phyloP scores from a whole-genome alignment of 1,140 invertebrate species.

The Oncopodura yosiiana region DNA sequence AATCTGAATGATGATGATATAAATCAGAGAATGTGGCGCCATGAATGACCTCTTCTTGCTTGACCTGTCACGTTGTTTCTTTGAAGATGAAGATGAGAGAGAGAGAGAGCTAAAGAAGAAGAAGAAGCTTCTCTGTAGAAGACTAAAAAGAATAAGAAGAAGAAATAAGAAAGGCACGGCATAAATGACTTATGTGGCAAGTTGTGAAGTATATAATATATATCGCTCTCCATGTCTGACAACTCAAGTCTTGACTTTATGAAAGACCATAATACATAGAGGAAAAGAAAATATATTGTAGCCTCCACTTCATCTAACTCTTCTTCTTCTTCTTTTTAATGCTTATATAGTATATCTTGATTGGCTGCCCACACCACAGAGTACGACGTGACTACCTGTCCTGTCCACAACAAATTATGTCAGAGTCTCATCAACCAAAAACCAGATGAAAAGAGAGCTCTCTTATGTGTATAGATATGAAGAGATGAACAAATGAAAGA shows the following conservation, averaged over 20 bases:
- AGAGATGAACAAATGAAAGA: no score
- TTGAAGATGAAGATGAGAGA: no score
- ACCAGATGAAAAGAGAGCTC: no score
- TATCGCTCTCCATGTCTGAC: not conserved
- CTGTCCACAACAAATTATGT: slow-evolving; percentile 29
- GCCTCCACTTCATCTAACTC: no score
- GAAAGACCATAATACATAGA: no score
- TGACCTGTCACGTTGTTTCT: slow-evolving; percentile 34
- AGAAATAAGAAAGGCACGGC: no score
- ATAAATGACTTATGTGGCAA: slow-evolving; percentile 11
- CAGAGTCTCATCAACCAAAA: not conserved
- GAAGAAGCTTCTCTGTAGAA: no score
- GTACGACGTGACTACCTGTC: slow-evolving; percentile 29
- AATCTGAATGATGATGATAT: slow-evolving; percentile 26
- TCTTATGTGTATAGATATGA: no score
- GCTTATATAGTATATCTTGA: no score
- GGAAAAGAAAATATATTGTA: not conserved
- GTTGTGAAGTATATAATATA: slow-evolving; percentile 6
- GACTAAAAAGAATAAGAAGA: no score
- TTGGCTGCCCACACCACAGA: not conserved
- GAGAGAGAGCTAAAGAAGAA: no score
- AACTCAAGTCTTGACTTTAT: slow-evolving; percentile 7
- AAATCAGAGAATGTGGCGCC: slow-evolving; percentile 26
- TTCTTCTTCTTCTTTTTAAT: no score
- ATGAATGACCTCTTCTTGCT: slow-evolving; percentile 24